Evolutionary conservation across 2,888 invertebrate species (phyloP).

Genomic region (Sclerodermus sp.): DNA sequence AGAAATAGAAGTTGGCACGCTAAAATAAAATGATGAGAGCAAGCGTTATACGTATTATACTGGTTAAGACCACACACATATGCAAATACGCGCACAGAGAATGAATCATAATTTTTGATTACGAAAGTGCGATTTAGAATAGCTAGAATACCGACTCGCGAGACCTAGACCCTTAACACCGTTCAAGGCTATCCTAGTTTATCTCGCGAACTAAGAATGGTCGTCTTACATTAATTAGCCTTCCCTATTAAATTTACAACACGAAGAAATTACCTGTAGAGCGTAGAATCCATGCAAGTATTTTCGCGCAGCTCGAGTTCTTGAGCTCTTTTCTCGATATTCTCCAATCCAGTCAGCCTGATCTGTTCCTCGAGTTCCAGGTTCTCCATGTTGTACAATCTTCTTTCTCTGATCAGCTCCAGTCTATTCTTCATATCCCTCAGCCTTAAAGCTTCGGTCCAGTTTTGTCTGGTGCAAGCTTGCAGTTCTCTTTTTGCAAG

Average conservation of each 20-base stretch:
- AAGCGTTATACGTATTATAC: slow-evolving; percentile 20
- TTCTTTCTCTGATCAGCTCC: slow-evolving; percentile 41
- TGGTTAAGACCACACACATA: no score
- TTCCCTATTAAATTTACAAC: background rate
- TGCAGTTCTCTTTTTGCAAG: slow-evolving; percentile 38
- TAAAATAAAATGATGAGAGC: slow-evolving; percentile 21
- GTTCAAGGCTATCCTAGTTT: slow-evolving; percentile 19
- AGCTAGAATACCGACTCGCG: slow-evolving; percentile 35
- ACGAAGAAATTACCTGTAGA: slow-evolving; percentile 41
- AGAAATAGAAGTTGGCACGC: background rate
- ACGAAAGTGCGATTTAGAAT: slow-evolving; percentile 20
- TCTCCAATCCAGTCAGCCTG: slow-evolving; percentile 31
- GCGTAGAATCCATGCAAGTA: slow-evolving; percentile 33
- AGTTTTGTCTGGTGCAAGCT: slow-evolving; percentile 41
- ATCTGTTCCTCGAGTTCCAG: slow-evolving; percentile 35
- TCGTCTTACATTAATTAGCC: background rate
- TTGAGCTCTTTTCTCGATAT: slow-evolving; percentile 34
- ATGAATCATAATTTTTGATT: slow-evolving; percentile 34
- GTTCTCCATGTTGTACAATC: slow-evolving; percentile 38
- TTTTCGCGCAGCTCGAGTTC: slow-evolving; percentile 35
- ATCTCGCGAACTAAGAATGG: background rate
- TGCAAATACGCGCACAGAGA: slow-evolving; percentile 18
- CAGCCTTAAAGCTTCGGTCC: slow-evolving; percentile 49
- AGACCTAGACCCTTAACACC: slow-evolving; percentile 42
- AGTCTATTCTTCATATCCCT: slow-evolving; percentile 49